Evolutionary conservation across 35 echinoderm and acorn worm species (phyloP).

Genomic region (Eucidaris tribuloides): DNA sequence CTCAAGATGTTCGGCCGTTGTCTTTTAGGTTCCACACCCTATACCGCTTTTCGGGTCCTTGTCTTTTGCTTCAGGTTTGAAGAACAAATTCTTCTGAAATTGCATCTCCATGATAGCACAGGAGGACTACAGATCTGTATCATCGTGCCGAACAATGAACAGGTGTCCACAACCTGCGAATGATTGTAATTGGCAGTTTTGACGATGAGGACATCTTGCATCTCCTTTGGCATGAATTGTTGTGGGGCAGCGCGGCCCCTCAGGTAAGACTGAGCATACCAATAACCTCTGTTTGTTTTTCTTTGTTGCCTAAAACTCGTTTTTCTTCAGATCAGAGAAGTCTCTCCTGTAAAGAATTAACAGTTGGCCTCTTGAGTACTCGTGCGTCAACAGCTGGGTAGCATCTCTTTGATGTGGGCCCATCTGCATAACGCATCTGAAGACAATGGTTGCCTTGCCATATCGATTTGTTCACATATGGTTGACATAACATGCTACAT

Average conservation of each 20-base stretch:
- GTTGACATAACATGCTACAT: conserved; percentile 16
- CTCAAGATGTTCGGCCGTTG: neutral
- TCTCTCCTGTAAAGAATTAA: conserved; percentile 33
- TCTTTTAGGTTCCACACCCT: conserved; percentile 47
- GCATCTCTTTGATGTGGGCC: conserved; percentile 32
- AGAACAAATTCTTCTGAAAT: neutral
- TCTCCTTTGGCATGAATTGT: conserved; percentile 36
- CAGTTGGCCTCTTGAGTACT: conserved; percentile 22
- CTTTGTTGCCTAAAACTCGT: conserved; percentile 33
- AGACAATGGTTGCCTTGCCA: too few species aligned
- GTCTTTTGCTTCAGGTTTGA: conserved; percentile 30
- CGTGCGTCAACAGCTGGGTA: conserved; percentile 24
- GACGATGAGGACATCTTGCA: conserved; percentile 43
- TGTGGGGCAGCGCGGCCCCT: conserved; percentile 17
- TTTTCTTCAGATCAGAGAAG: conserved; percentile 24
- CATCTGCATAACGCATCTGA: neutral
- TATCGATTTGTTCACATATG: conserved; percentile 29
- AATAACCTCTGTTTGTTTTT: conserved; percentile 15
- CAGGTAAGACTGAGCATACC: neutral
- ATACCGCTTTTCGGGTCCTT: conserved; percentile 13
- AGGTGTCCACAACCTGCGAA: neutral
- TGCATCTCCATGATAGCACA: conserved; percentile 29
- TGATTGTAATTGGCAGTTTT: conserved; percentile 49
- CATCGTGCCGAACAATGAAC: conserved; percentile 34
- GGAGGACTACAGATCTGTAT: conserved; percentile 25